phyloP scores from a whole-genome alignment of 2,888 invertebrate genomes.

The Anaspis maculata region DNA sequence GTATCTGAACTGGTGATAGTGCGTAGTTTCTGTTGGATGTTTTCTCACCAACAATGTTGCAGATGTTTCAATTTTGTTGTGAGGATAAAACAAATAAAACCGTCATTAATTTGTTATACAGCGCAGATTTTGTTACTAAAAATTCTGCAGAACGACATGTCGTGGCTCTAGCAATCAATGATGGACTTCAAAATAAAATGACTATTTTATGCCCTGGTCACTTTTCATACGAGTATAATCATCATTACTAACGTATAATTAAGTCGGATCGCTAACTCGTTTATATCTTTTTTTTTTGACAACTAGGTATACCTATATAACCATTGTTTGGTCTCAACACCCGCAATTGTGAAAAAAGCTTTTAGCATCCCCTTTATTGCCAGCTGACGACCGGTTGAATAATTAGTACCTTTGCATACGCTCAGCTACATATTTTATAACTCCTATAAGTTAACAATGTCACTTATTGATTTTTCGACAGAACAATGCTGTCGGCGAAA shows the following conservation, averaged over 20 bases:
- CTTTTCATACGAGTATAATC: conserved; percentile 11
- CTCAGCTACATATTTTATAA: conserved; percentile 26
- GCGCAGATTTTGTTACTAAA: too few relatives aligned
- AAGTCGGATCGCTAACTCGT: conserved; percentile 11
- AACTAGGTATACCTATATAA: too few relatives aligned
- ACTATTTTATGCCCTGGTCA: conserved; percentile 13
- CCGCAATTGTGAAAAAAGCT: conserved; percentile 29
- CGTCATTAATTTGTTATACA: too few relatives aligned
- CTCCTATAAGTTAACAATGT: conserved; percentile 22
- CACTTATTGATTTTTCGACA: conserved; percentile 21
- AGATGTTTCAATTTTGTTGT: too few relatives aligned
- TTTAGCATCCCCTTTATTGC: conserved; percentile 28
- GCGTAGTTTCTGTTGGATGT: too few relatives aligned
- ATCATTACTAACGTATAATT: conserved; percentile 14
- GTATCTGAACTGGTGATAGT: too few relatives aligned
- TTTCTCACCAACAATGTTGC: too few relatives aligned
- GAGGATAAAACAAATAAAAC: too few relatives aligned
- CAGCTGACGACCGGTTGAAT: conserved; percentile 29
- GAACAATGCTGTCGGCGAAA: conserved; percentile 4
- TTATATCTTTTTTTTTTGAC: conserved; percentile 9
- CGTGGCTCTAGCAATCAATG: too few relatives aligned
- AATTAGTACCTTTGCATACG: conserved; percentile 23
- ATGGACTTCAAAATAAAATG: too few relatives aligned
- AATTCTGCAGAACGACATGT: too few relatives aligned
- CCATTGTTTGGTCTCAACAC: conserved; percentile 27